Base-by-base conservation (phyloP, 2,797 vertebrate genomes). In the Spatula clypeata region DNA sequence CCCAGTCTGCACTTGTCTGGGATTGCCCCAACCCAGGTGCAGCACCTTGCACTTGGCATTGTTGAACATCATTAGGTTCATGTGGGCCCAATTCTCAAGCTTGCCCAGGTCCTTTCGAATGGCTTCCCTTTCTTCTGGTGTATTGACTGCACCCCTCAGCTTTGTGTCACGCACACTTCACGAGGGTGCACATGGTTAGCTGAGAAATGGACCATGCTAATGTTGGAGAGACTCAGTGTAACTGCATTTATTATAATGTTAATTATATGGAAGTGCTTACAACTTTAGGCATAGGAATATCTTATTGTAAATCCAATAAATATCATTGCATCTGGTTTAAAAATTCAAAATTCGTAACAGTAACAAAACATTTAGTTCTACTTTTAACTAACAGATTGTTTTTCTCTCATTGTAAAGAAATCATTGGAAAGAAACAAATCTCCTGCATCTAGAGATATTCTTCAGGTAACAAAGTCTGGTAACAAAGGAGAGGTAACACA, bases 401-500 rank as follows among this genome's bases (percentile, higher is more conserved):
- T 92, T 72, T 44, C 8, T 86, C 19, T 71, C 31, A 29, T 9
- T 69, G 12, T 47, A 67, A 76, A 91, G 53, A 92, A 74, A 90
- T 45, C 1, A 21, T 11, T 64, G 38, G 55, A 60, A 81, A 85
- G 18, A 67, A 74, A 64, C 6, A 69, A 72, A 74, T 81, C 7
- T 31, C 17, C 18, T 84, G 2, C 64, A 84, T 58, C 67, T 84
- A 64, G n/a, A 91, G 69, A 66, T 72, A 83, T 24, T 86, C 31
- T 77, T 94, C 69, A 86, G 44, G 34, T 86, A 73, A 88, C 12
- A 94, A 90, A 93, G 42, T 44, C 18, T 44, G 42, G 18, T 44
- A 44, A 19, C 42, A 44, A 42, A 17, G 40, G 40, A 42, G 40
- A 16, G 40, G 40, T 42, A 42, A 17, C 40, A 42, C 19, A 90